These are phyloP conservation scores for Pachyrhynchus sulphureomaculatus DNA, from an alignment of 1,140 invertebrate genomes.

Conservation along the genomic window DNA sequence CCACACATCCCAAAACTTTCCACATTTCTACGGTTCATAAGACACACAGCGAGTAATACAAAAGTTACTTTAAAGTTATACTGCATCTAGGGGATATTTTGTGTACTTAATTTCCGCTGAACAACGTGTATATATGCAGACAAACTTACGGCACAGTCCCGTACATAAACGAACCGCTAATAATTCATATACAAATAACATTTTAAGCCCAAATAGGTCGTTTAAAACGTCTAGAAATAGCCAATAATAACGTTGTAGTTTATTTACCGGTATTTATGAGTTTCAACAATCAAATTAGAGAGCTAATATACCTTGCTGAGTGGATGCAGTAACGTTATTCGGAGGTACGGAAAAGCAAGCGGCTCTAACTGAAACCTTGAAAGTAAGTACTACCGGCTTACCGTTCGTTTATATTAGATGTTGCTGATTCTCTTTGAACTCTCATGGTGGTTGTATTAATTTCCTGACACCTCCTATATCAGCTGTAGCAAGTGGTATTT, in stretches of 20 bases:
- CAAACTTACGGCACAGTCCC: slow-evolving; percentile 38
- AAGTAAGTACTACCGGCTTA: too few species aligned
- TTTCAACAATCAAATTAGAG: too few species aligned
- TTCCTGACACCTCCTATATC: too few species aligned
- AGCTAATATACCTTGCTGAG: too few species aligned
- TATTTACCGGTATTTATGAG: not conserved
- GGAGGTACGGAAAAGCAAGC: too few species aligned
- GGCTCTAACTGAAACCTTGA: too few species aligned
- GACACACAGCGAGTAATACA: slow-evolving; percentile 26
- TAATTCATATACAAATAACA: slow-evolving; percentile 32
- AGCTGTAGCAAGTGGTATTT: too few species aligned
- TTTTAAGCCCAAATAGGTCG: slow-evolving; percentile 13
- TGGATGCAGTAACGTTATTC: too few species aligned
- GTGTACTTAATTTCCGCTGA: slow-evolving; percentile 43
- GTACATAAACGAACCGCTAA: slow-evolving; percentile 43
- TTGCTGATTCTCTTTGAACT: too few species aligned
- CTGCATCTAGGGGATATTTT: slow-evolving; percentile 38
- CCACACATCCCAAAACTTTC: slow-evolving; percentile 19
- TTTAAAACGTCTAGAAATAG: not conserved
- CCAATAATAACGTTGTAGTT: not conserved
- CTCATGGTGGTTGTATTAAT: too few species aligned
- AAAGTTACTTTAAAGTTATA: slow-evolving; percentile 35
- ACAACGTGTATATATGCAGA: slow-evolving; percentile 37
- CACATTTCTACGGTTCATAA: slow-evolving; percentile 20
- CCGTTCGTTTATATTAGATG: too few species aligned